Evolutionary conservation across 2,797 vertebrate genomes (phyloP), one percentile per base, ranked within the genome.

Genomic region (Hapalemur alaotrensis): DNA sequence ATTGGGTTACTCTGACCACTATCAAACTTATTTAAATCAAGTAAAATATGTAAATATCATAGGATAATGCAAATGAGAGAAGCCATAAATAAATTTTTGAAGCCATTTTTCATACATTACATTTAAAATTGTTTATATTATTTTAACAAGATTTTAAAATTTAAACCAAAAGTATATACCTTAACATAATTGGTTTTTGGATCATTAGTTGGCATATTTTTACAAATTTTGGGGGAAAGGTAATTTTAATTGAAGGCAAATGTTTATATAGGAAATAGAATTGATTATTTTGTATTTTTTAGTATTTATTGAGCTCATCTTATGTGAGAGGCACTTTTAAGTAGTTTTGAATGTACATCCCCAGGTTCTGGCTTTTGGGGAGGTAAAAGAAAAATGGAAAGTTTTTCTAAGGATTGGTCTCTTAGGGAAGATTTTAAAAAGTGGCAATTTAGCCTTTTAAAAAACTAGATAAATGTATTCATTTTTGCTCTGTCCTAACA

Each of bases 251-350:
- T 95, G 76, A 95, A 93, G 57, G 13, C 32, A 91, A 54, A 4
- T 92, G 9, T 67, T 91, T 93, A 93, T 88, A 81, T 61, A 80
- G 73, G 7, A 95, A 65, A 41, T 91, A 30, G 87, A 95, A 52
- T 59, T 41, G 59, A 83, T 70, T 87, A 70, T 41, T 46, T 61
- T 50, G 28, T 20, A 30, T 75, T 91, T 91, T 92, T 41, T 17
- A 52, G 65, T 89, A 52, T 43, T 93, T 63, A 61, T 52, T 96
- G 25, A 92, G 13, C 32, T 92, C 32, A 65, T 75, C 0, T 18
- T 95, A 1, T 87, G 18, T 87, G 15, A 91, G 30, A 89, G 11
- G 10, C 91, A 38, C 15, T 95, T 88, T 11, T 76, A 35, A 67
- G 14, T 83, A 43, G 11, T 91, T 57, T 86, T 91, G 63, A 88